Percentiles rank a stretch among this genome's conserved stretches.
These are phyloP conservation scores for Plestiodon gilberti DNA, from an alignment of 2,113 vertebrate species.

Conservation along the genomic window DNA sequence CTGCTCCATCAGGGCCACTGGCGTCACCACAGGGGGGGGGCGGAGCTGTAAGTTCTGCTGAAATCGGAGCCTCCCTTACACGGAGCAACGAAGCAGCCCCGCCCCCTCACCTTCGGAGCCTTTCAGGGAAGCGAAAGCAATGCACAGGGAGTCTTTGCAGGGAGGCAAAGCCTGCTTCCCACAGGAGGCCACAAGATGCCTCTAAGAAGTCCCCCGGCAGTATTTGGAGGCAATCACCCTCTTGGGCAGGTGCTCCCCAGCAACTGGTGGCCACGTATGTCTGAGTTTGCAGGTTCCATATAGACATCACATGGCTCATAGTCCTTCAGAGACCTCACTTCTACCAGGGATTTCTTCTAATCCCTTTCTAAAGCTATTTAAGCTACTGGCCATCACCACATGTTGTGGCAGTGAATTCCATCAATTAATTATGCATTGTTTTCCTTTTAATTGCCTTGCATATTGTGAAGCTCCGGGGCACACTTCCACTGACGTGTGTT, in stretches of 20 bases:
- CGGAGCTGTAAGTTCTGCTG: too few species aligned
- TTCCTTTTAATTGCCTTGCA: neutral
- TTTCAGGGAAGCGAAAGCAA: too few species aligned
- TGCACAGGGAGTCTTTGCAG: too few species aligned
- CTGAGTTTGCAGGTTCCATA: neutral
- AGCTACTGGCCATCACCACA: neutral
- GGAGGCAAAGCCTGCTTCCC: neutral
- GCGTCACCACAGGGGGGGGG: too few species aligned
- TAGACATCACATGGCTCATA: neutral
- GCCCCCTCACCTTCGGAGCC: too few species aligned
- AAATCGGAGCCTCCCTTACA: too few species aligned
- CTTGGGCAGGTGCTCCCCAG: neutral
- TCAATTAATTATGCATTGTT: neutral
- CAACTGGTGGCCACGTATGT: too few species aligned
- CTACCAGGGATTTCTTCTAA: neutral
- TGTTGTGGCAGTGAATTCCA: neutral
- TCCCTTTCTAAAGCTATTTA: neutral
- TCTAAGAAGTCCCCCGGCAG: neutral
- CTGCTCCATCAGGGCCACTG: too few species aligned
- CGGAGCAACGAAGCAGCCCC: too few species aligned
- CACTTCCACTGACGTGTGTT: conserved; percentile 32
- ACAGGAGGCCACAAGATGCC: neutral
- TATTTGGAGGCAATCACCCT: too few species aligned
- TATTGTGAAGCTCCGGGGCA: neutral
- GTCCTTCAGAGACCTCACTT: neutral